Evolutionary conservation across 2,797 vertebrate species (phyloP).

Genomic region (Yasuhikotakia modesta): DNA sequence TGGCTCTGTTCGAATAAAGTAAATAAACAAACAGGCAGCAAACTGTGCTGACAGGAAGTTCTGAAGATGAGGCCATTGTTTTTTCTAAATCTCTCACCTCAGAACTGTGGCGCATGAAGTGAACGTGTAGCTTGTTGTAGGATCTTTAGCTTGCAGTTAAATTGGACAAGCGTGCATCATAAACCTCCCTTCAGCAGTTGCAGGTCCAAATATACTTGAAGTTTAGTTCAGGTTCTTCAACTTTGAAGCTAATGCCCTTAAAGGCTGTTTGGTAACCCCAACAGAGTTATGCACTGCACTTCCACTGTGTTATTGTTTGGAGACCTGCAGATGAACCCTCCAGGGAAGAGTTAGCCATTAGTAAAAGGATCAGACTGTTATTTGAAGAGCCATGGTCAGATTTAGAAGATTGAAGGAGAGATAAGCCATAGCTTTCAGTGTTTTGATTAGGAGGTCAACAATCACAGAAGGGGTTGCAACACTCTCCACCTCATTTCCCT

Average conservation of each 20-base stretch:
- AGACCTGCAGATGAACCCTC: conserved; percentile 80
- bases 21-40: conserved; percentile 76
- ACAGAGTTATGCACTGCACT: conserved; percentile 67
- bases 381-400: conserved; percentile 77
- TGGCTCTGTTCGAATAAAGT: conserved; percentile 87
- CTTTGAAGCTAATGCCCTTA: conserved; percentile 53
- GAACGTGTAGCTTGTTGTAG: no score
- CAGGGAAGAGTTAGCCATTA: conserved; percentile 78
- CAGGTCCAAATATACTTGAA: conserved; percentile 22
- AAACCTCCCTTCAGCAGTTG: conserved; percentile 19
- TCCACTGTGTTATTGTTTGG: conserved; percentile 73
- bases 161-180: not conserved
- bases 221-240: conserved; percentile 31
- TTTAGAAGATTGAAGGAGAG: conserved; percentile 67
- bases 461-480: conserved; percentile 74
- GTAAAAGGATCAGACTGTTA: conserved; percentile 79
- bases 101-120: not conserved
- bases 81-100: conserved; percentile 76
- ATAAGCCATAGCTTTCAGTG: conserved; percentile 69
- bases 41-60: no score
- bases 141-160: not conserved
- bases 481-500: conserved; percentile 23
- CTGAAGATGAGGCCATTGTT: conserved; percentile 74
- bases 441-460: conserved; percentile 86
- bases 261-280: conserved; percentile 64